A percentile compares a stretch with the other conserved stretches of the same genome.
These are phyloP conservation scores for Emydocephalus ijimae DNA, from an alignment of 2,113 vertebrate genomes.

Conservation along the genomic window DNA sequence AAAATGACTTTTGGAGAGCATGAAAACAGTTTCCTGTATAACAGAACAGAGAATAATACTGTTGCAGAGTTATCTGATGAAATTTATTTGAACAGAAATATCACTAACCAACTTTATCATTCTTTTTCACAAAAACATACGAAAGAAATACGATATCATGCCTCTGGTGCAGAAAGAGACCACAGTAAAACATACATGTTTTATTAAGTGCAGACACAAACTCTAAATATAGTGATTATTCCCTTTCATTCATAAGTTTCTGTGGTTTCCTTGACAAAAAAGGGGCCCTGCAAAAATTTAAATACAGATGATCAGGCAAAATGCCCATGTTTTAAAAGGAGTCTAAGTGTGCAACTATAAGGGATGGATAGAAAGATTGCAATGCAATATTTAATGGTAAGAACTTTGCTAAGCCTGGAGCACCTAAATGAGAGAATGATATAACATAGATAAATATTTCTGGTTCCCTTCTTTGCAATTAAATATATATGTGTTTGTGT, in stretches of 20 bases:
- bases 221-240: background rate
- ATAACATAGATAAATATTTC: background rate
- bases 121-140: constrained; percentile 13
- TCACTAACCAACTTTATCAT: background rate
- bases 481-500: background rate
- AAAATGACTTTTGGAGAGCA: constrained; percentile 20
- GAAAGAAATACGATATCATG: constrained; percentile 21
- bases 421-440: background rate
- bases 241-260: background rate
- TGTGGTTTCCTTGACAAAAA: background rate
- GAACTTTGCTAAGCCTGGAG: background rate
- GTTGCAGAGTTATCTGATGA: constrained; percentile 8
- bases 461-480: background rate
- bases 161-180: background rate
- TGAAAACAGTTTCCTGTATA: background rate
- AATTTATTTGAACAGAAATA: background rate
- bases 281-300: background rate
- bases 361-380: background rate
- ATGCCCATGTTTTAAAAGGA: background rate
- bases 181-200: background rate
- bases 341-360: background rate
- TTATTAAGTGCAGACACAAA: background rate
- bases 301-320: background rate
- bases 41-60: background rate
- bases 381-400: background rate